These are phyloP conservation scores for Ibidorhyncha struthersii DNA, from an alignment of 2,113 vertebrate genomes.

Conservation along the genomic window DNA sequence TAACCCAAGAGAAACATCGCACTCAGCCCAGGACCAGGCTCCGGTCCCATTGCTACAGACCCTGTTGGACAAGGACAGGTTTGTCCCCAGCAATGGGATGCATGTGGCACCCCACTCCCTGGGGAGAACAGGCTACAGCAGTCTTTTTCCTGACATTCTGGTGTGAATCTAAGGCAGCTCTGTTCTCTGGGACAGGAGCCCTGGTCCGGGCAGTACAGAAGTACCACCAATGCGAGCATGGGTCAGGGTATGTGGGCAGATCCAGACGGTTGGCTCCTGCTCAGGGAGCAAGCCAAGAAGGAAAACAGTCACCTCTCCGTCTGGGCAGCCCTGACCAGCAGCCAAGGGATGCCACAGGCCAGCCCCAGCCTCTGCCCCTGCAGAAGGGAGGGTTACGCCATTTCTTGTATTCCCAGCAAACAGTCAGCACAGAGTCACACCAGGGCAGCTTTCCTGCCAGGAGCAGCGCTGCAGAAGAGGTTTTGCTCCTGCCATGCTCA, in stretches of 20 bases:
- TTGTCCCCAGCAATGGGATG: background rate
- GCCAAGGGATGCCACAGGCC: background rate
- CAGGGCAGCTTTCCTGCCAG: background rate
- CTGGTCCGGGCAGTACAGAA: background rate
- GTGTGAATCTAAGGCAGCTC: background rate
- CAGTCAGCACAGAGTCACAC: accelerated
- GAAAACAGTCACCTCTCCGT: background rate
- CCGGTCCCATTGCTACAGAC: accelerated
- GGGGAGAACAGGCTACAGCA: background rate
- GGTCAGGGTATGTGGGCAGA: background rate
- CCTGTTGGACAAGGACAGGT: background rate
- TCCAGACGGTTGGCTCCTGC: background rate
- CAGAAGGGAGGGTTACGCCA: background rate
- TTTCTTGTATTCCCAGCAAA: background rate
- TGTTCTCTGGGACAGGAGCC: background rate
- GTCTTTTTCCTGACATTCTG: background rate
- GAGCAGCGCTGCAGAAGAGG: background rate
- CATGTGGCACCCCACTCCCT: background rate
- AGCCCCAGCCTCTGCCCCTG: background rate
- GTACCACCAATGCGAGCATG: accelerated
- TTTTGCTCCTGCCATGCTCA: background rate
- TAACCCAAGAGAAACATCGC: background rate
- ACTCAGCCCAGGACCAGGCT: background rate
- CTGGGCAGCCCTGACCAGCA: background rate
- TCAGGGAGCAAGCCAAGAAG: background rate